phyloP scores from a whole-genome alignment of 2,113 vertebrate genomes.

The Holacanthus passer region DNA sequence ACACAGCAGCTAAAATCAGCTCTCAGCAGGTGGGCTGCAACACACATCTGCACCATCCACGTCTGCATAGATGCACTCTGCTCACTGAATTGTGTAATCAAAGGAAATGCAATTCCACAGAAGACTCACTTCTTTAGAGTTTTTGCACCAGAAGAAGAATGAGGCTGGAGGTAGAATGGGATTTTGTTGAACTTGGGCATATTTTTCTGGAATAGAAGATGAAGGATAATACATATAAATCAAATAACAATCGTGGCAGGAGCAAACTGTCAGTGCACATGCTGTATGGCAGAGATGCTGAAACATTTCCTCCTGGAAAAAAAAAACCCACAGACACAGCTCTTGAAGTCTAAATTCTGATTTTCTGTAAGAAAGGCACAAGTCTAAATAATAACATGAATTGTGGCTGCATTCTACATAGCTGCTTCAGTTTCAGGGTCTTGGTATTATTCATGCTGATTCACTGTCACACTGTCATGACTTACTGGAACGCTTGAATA shows the following conservation, averaged over 20 bases:
- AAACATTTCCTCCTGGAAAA: not conserved
- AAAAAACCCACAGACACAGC: not conserved
- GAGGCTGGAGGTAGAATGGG: constrained; percentile 99
- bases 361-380: not conserved
- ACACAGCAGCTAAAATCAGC: not conserved
- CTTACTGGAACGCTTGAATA: not conserved
- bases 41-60: not conserved
- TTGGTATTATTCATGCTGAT: too few relatives aligned
- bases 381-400: too few relatives aligned
- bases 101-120: not conserved
- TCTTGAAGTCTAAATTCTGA: not conserved
- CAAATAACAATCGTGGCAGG: not conserved
- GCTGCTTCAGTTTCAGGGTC: not conserved
- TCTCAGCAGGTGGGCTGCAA: not conserved
- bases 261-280: not conserved
- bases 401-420: not conserved
- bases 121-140: constrained; percentile 95
- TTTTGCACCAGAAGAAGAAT: constrained; percentile 98
- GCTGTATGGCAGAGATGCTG: not conserved
- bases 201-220: constrained; percentile 91
- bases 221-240: not conserved
- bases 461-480: too few relatives aligned
- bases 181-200: constrained; percentile 99
- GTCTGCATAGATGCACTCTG: not conserved
- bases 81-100: not conserved